Evolutionary conservation across 1,140 invertebrate genomes (phyloP), one percentile per base, ranked within the genome.

Genomic region (Bursaphelenchus mucronatus): DNA sequence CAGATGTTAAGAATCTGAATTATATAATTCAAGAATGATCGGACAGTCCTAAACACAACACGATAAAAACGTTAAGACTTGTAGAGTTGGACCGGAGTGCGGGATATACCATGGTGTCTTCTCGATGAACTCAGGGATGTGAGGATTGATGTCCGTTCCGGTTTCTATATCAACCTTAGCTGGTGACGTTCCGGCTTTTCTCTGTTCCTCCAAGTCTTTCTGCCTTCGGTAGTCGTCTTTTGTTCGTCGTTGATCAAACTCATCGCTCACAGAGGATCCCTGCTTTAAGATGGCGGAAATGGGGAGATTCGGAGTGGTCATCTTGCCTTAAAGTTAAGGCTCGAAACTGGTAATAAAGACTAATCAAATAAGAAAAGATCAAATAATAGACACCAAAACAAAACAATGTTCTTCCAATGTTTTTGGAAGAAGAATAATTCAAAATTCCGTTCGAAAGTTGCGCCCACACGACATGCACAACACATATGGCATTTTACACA

Each of bases 41-140:
- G 30, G 30, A 30, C n/a, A n/a, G n/a, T 62, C 13, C 15, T 30
- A 30, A 30, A 41, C 45, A 1, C 8, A 63, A 63, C 1, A 15
- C 8, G 15, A 66, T 15, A 65, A 17, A 10, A 69, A 61, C 41
- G 7, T 65, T 57, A 75, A 45, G 8, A 75, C 73, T 63, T 95
- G 96, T 0, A 99, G 84, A 8, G 96, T 99, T 0, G 96, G 94
- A 9, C 92, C 91, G 78, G 85, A 83, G 5, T 92, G 87, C 8
- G 91, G 91, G 85, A 93, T 95, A 82, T 98, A 99, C 96, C 96
- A 99, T 0, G 96, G 96, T 0, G 94, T 94, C 67, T 91, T 88
- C 65, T 94, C 92, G 76, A 99, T 99, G 78, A 99, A 99, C 82
- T 98, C 94, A 0, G 96, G 96, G 81, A 99, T 98, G 76, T 99